Conservation (phyloP, 2,113 vertebrate genomes). For the Takifugu flavidus region DNA sequence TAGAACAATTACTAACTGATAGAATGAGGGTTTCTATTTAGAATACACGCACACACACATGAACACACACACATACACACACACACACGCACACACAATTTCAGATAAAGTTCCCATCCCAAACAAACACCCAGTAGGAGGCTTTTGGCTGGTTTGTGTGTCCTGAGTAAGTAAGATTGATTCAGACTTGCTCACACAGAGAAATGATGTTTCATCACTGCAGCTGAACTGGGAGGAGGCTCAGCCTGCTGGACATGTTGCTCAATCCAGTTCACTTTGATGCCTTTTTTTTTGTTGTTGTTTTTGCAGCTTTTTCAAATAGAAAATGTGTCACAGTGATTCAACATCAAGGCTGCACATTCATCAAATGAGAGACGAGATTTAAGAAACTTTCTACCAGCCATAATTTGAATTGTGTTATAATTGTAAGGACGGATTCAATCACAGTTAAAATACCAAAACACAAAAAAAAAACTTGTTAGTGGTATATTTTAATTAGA, state of each 20-base stretch:
- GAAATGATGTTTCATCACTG: conserved; percentile 63
- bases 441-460: too few species aligned
- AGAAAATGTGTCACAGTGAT: too few species aligned
- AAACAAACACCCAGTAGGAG: conserved; percentile 11
- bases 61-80: conserved; percentile 9
- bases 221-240: conserved; percentile 59
- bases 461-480: too few species aligned
- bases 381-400: too few species aligned
- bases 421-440: too few species aligned
- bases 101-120: conserved; percentile 29
- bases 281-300: conserved; percentile 38
- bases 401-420: too few species aligned
- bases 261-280: conserved; percentile 60
- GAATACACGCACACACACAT: conserved; percentile 47
- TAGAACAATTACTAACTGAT: not conserved
- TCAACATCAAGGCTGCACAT: too few species aligned
- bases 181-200: conserved; percentile 67
- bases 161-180: conserved; percentile 72
- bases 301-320: too few species aligned
- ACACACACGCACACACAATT: conserved; percentile 19
- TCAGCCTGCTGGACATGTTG: conserved; percentile 55
- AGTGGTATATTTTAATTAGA: too few species aligned
- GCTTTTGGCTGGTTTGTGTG: conserved; percentile 31
- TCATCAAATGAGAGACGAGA: too few species aligned
- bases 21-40: conserved; percentile 49